These are phyloP conservation scores for Hycleus phaleratus DNA, from an alignment of 1,140 invertebrate genomes.

Conservation along the genomic window DNA sequence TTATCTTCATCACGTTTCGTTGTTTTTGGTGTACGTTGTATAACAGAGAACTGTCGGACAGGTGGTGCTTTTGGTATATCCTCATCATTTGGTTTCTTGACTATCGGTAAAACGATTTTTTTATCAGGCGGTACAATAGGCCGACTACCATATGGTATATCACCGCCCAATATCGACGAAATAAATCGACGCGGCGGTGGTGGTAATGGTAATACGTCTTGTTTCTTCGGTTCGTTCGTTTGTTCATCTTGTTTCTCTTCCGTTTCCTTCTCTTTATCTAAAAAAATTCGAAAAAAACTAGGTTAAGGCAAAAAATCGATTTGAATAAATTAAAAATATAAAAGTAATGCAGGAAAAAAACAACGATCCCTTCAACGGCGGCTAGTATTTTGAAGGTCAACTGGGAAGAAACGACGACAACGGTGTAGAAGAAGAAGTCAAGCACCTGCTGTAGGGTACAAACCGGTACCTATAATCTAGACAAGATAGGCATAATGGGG, in stretches of 20 bases:
- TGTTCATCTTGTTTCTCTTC: conserved; percentile 17
- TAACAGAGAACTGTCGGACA: conserved; percentile 61
- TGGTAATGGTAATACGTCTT: conserved; percentile 11
- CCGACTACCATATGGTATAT: conserved; percentile 64
- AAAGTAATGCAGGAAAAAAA: background rate
- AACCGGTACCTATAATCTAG: conserved; percentile 11
- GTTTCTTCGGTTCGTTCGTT: conserved; percentile 18
- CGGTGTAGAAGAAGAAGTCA: background rate
- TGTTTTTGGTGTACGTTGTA: conserved; percentile 65
- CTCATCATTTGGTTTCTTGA: conserved; percentile 46
- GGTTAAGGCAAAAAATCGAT: background rate
- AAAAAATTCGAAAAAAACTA: conserved; percentile 10
- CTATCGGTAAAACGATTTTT: conserved; percentile 44
- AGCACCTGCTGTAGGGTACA: conserved; percentile 13
- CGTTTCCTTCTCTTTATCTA: conserved; percentile 28
- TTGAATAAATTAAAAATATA: conserved; percentile 2
- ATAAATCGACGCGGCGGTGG: conserved; percentile 58
- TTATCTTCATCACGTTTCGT: conserved; percentile 47
- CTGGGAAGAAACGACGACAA: conserved; percentile 2
- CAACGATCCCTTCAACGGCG: background rate
- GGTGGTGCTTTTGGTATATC: conserved; percentile 44
- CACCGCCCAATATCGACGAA: conserved; percentile 67
- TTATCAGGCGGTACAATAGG: conserved; percentile 45
- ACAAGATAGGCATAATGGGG: too few species aligned
- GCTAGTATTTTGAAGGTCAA: conserved; percentile 12